Evolutionary conservation across 2,888 invertebrate genomes (phyloP).

Genomic region (Volucella zonaria): DNA sequence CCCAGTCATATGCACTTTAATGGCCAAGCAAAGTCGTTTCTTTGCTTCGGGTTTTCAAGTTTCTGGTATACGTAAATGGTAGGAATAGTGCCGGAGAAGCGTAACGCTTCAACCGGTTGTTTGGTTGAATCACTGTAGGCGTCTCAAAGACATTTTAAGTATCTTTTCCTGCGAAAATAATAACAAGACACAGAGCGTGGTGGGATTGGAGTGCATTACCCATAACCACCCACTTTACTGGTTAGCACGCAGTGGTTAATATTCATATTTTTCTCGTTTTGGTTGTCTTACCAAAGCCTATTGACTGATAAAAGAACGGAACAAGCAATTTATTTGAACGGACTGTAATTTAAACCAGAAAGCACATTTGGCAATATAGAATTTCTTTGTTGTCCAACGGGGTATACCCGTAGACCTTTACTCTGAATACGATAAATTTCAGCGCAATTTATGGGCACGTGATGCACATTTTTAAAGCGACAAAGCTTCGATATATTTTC

Average conservation of each 20-base stretch:
- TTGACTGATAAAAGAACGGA: constrained; percentile 47
- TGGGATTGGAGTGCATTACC: constrained; percentile 48
- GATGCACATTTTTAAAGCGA: too few species aligned
- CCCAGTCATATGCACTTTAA: constrained; percentile 41
- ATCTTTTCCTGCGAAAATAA: constrained; percentile 30
- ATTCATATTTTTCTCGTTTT: constrained; percentile 12
- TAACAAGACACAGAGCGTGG: constrained; percentile 38
- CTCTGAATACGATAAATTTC: too few species aligned
- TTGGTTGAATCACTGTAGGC: constrained; percentile 51
- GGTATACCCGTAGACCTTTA: too few species aligned
- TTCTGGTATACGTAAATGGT: constrained; percentile 34
- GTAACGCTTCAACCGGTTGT: constrained; percentile 55
- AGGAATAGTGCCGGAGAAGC: constrained; percentile 9
- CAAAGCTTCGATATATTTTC: too few species aligned
- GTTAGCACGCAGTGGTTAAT: constrained; percentile 35
- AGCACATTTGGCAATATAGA: neutral
- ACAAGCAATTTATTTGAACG: neutral
- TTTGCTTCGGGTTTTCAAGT: constrained; percentile 27
- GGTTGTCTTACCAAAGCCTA: constrained; percentile 25
- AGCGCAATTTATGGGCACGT: too few species aligned
- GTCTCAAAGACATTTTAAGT: constrained; percentile 32
- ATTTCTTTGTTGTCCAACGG: too few species aligned
- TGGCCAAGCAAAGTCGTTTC: constrained; percentile 37
- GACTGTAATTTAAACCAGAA: neutral
- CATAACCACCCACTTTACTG: constrained; percentile 67